Base-by-base conservation (phyloP, 2,113 vertebrate genomes). In the Oxyura jamaicensis region DNA sequence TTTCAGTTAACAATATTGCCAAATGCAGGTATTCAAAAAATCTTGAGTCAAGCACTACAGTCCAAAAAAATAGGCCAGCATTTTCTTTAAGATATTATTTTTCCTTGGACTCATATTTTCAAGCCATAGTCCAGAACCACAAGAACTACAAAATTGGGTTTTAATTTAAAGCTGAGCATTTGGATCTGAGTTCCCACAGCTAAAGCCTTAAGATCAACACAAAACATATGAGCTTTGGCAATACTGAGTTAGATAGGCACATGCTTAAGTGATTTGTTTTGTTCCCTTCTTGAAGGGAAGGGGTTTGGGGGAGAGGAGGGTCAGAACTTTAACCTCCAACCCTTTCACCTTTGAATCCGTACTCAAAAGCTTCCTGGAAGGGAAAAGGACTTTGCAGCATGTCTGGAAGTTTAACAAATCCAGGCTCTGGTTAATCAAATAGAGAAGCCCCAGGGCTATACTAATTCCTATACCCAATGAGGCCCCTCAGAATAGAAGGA, bases 281-380 rank as follows among this genome's bases (percentile, higher is more conserved):
- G 92, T 95, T 95, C 86, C 28, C 35, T 72, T 84, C 88, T 86
- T 75, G 73, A 93, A 92, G 86, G 18, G 26, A 95, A 92, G 35
- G 53, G 67, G 53, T 69, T 91, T 73, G 83, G 78, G 89, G 29
- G 73, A 93, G 79, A 95, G 42, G 52, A 93, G 83, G 66, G 80
- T 96, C 90, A 94, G 92, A 92, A 93, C 81, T 94, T 92, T 95
- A 94, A 95, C 92, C 95, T 97, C 95, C 83, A 95, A 78, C 86
- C 96, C 91, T 94, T 96, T 96, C 92, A 97, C 91, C 95, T 95
- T 92, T 94, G 91, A 94, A 96, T 95, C 81, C 67, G 92, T 85
- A 62, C 91, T 93, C 96, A 97, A 96, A 97, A 87, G 91, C 77
- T 93, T 91, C 77, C 81, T 89, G 88, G 91, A 84, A 91, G 88